Conservation (phyloP, 2,113 vertebrate species). For the Oryzias melastigma region DNA sequence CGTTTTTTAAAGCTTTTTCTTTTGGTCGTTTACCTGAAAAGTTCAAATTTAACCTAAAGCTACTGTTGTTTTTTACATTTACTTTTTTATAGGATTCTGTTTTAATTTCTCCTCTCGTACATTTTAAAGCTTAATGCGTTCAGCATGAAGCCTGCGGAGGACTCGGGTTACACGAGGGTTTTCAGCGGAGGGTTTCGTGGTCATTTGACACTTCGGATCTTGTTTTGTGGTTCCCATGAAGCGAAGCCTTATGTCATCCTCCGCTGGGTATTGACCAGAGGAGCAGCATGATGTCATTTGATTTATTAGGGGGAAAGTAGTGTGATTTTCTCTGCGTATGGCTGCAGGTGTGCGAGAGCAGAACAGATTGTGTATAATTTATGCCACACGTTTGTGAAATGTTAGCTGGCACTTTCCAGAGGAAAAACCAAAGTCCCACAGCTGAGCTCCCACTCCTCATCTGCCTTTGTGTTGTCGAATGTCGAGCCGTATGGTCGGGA, state of each 20-base stretch:
- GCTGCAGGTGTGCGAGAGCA: constrained; percentile 1
- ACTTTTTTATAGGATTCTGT: too few relatives aligned
- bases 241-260: constrained; percentile 43
- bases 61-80: not conserved
- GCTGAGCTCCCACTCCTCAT: constrained; percentile 12
- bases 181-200: constrained; percentile 18
- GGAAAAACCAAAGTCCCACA: not conserved
- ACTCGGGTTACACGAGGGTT: constrained; percentile 33
- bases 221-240: constrained; percentile 39
- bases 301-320: constrained; percentile 19
- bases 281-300: constrained; percentile 52
- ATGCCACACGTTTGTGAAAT: not conserved
- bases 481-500: constrained; percentile 22
- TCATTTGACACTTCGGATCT: constrained; percentile 44
- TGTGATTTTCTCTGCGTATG: constrained; percentile 43
- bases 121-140: too few relatives aligned
- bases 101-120: too few relatives aligned
- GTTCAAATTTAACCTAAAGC: not conserved
- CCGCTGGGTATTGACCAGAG: constrained; percentile 40
- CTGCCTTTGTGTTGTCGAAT: constrained; percentile 1
- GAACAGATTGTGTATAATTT: not conserved
- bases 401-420: constrained; percentile 25
- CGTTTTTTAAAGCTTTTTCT: constrained; percentile 14
- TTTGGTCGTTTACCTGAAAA: too few relatives aligned
- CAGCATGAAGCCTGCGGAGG: constrained; percentile 6